A percentile compares a stretch with the other conserved stretches of the same genome.
Evolutionary conservation across 2,797 vertebrate genomes (phyloP).

Genomic region (Typhlichthys eigenmanni): DNA sequence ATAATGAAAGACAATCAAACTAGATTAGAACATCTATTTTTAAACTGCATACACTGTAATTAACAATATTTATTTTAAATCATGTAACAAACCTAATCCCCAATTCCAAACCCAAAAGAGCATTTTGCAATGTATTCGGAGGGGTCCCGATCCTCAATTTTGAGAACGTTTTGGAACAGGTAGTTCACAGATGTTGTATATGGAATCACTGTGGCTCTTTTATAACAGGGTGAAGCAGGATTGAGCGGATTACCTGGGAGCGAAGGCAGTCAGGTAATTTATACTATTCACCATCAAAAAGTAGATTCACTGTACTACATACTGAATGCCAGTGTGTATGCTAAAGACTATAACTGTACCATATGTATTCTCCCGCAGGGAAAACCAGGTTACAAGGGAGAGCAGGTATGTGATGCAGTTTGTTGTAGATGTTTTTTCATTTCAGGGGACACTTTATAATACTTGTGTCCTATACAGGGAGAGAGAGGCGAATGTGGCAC

Average conservation of each 20-base stretch:
- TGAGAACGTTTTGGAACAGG: too few species aligned
- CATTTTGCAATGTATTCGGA: too few species aligned
- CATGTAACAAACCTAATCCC: too few species aligned
- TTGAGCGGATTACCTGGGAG: constrained; percentile 84
- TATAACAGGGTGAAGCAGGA: constrained; percentile 83
- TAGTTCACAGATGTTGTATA: background rate
- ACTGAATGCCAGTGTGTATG: constrained; percentile 5
- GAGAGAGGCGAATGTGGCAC: constrained; percentile 90
- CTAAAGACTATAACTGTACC: constrained; percentile 2
- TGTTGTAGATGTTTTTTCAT: constrained; percentile 4
- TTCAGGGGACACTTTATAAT: background rate
- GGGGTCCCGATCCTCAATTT: too few species aligned
- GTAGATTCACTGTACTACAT: background rate
- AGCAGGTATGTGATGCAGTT: constrained; percentile 75
- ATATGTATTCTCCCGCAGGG: constrained; percentile 74
- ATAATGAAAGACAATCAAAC: too few species aligned
- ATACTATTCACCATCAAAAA: background rate
- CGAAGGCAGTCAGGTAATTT: constrained; percentile 84
- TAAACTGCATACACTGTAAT: too few species aligned
- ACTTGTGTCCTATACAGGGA: constrained; percentile 72
- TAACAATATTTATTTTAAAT: too few species aligned
- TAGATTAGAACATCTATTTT: too few species aligned
- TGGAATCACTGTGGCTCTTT: constrained; percentile 17
- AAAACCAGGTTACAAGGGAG: constrained; percentile 89
- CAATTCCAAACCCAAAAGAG: too few species aligned